Percentiles rank a stretch among this genome's conserved stretches.
phyloP scores from a whole-genome alignment of 2,113 vertebrate species.

The Circaetus gallicus region DNA sequence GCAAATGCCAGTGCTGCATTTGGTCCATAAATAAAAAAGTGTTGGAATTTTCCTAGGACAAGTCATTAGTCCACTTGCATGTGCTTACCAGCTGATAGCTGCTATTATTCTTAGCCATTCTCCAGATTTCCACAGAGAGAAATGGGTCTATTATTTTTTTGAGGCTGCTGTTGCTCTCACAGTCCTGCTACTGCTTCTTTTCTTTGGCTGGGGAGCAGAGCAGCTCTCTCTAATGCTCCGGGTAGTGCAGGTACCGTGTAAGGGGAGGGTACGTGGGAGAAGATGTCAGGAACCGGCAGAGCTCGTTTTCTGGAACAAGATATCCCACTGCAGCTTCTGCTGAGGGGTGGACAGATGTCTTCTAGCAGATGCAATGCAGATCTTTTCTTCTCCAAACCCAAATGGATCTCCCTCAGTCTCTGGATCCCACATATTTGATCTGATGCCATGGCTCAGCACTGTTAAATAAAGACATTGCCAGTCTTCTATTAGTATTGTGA shows the following conservation, averaged over 20 bases:
- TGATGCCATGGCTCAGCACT: accelerated
- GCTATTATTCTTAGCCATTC: background rate
- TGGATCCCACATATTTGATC: background rate
- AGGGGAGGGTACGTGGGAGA: background rate
- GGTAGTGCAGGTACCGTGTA: accelerated
- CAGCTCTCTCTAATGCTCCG: background rate
- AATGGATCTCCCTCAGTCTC: background rate
- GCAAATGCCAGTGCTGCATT: background rate
- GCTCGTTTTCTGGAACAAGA: background rate
- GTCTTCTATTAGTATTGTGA: background rate
- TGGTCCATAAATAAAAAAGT: background rate
- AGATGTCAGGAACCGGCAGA: background rate
- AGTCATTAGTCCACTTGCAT: background rate
- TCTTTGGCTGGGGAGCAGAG: background rate
- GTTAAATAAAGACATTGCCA: background rate
- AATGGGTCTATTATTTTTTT: background rate
- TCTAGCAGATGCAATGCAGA: background rate
- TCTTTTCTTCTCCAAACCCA: background rate
- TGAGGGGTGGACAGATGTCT: background rate
- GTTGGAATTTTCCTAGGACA: background rate
- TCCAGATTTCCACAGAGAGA: background rate
- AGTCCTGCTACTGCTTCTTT: background rate
- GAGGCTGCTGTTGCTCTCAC: background rate
- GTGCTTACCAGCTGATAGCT: background rate
- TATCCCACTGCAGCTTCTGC: background rate